Base-by-base conservation (phyloP, 2,888 invertebrate genomes). In the Margaritifera margaritifera region DNA sequence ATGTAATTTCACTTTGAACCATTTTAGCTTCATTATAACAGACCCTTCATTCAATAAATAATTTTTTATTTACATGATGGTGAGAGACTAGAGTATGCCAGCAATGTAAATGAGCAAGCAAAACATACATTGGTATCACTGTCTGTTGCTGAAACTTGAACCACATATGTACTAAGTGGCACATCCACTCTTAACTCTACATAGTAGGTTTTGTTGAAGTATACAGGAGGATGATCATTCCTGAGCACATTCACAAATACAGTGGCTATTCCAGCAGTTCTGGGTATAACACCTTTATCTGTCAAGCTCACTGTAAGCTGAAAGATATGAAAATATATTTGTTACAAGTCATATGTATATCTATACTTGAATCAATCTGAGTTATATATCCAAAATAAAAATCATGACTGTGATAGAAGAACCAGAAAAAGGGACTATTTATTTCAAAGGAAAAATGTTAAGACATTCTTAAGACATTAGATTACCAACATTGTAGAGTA, bases 91-190 rank as follows among this genome's bases (percentile, higher is more conserved):
- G 11, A 42, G 15, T 42, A 42, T 15, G 15, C 15, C 11, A 42
- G 42, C 51, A 19, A 51, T n/a, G n/a, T 25, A 20, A 25, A 66
- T 31, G 22, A 18, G 18, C n/a, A 61, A 50, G 31, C 19, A 22
- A 15, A 20, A 77, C 80, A 73, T 75, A 84, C 85, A 25, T 62
- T 42, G 5, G 74, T 63, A 61, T 83, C 82, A 27, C 53, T 31
- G 64, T 86, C 86, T 11, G 27, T 71, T 18, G 83, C 84, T 11
- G 61, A 64, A 24, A 84, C 73, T 42, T 62, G 73, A 50, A 71
- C 62, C n/a, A 86, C 68, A 22, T 54, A 11, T 5, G 42, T 24
- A 53, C 71, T 66, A 22, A 63, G n/a, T 27, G 60, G 18, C 1
- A 66, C 27, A 62, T 67, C 75, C 62, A 80, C 79, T 55, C 68